Conservation (phyloP, 2,888 invertebrate species). For the Leucophenga montana region DNA sequence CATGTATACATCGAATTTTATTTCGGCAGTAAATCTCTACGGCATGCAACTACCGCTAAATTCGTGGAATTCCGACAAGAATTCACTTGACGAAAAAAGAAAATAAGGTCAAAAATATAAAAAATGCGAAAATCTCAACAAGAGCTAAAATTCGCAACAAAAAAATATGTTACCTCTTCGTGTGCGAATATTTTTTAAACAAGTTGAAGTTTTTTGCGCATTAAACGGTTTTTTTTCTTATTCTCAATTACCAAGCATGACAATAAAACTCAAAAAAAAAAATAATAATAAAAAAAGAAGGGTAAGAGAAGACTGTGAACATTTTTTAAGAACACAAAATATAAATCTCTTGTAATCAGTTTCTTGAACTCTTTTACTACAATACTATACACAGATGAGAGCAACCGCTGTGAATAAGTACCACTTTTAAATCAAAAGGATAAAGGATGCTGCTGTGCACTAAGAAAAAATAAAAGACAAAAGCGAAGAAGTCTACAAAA, state of each 20-base stretch:
- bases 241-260: constrained; percentile 30
- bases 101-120: constrained; percentile 39
- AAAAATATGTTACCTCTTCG: constrained; percentile 40
- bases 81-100: too few species aligned
- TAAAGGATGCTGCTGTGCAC: too few species aligned
- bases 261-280: constrained; percentile 25
- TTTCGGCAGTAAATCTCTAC: constrained; percentile 36
- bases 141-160: constrained; percentile 38
- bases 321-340: constrained; percentile 31
- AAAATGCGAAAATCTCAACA: constrained; percentile 39
- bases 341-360: constrained; percentile 30
- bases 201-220: constrained; percentile 10
- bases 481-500: too few species aligned
- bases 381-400: too few species aligned
- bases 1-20: too few species aligned
- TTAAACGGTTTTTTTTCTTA: neutral
- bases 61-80: too few species aligned
- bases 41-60: constrained; percentile 29
- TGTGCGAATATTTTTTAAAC: constrained; percentile 30
- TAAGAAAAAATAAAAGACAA: too few species aligned
- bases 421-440: too few species aligned
- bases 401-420: too few species aligned
- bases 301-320: constrained; percentile 37
- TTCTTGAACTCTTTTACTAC: constrained; percentile 38
- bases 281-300: constrained; percentile 43